These are phyloP conservation scores for Vombatus ursinus DNA, from an alignment of 2,113 vertebrate species.

Conservation along the genomic window DNA sequence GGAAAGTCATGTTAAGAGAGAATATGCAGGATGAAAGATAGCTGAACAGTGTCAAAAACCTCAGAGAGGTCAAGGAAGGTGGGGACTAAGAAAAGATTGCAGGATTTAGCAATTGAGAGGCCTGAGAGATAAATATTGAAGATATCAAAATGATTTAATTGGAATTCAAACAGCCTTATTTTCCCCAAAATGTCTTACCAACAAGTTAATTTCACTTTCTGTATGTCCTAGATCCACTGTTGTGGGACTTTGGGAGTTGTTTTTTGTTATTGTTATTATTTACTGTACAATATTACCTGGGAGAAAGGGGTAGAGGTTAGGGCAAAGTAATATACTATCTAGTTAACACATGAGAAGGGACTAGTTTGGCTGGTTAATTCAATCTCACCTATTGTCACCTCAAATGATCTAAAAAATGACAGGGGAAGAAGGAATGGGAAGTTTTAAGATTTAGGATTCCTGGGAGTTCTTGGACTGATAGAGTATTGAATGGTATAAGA, in stretches of 20 bases:
- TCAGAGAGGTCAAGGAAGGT: not conserved
- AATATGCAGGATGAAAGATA: not conserved
- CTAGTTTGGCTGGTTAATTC: not conserved
- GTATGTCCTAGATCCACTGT: not conserved
- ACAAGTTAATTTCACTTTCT: not conserved
- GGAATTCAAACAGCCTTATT: not conserved
- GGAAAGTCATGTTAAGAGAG: not conserved
- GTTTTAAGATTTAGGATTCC: not conserved
- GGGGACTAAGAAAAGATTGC: not conserved
- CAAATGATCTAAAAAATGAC: not conserved
- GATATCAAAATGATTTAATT: not conserved
- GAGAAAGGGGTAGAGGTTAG: not conserved
- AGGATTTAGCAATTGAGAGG: not conserved
- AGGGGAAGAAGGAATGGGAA: not conserved
- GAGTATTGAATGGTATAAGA: not conserved
- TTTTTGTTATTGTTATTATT: not conserved
- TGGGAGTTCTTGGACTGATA: not conserved
- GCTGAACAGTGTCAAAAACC: not conserved
- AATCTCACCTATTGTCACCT: not conserved
- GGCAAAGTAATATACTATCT: not conserved
- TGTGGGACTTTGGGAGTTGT: not conserved
- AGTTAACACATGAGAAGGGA: not conserved
- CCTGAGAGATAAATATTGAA: not conserved
- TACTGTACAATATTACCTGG: not conserved
- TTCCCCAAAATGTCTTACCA: not conserved